A percentile compares a stretch with the other conserved stretches of the same genome.
Conservation (phyloP, 2,113 vertebrate genomes). For the Tauraco erythrolophus region DNA sequence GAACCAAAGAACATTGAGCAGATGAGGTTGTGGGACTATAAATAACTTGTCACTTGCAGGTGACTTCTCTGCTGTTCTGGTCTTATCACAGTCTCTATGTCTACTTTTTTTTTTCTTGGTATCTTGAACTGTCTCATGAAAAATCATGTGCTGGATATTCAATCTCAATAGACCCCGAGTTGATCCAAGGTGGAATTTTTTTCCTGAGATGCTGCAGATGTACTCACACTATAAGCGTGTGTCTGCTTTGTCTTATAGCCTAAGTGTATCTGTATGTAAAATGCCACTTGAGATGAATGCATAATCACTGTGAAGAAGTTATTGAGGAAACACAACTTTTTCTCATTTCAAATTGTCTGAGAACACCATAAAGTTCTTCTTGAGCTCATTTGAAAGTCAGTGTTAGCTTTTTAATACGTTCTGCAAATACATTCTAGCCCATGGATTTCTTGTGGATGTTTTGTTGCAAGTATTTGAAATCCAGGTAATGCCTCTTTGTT, state of each 20-base stretch:
- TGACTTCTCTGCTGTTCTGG: not conserved
- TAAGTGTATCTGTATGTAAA: not conserved
- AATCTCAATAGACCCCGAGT: not conserved
- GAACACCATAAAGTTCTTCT: not conserved
- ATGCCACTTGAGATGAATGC: not conserved
- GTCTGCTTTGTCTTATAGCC: not conserved
- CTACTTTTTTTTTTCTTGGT: not conserved
- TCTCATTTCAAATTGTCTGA: not conserved
- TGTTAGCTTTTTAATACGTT: not conserved
- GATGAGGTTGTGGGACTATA: not conserved
- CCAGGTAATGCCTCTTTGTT: not conserved
- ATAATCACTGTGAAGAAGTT: not conserved
- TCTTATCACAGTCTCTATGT: not conserved
- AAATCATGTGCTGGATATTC: not conserved
- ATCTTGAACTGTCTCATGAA: not conserved
- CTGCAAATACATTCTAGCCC: not conserved
- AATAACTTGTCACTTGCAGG: not conserved
- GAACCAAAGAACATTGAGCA: not conserved
- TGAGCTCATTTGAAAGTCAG: not conserved
- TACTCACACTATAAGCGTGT: fast-evolving
- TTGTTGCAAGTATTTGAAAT: not conserved
- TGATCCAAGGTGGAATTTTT: not conserved
- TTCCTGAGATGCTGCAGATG: not conserved
- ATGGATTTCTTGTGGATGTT: not conserved
- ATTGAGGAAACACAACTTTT: not conserved